Conservation (phyloP, 2,888 invertebrate genomes). For the Cryptosula pallasiana region DNA sequence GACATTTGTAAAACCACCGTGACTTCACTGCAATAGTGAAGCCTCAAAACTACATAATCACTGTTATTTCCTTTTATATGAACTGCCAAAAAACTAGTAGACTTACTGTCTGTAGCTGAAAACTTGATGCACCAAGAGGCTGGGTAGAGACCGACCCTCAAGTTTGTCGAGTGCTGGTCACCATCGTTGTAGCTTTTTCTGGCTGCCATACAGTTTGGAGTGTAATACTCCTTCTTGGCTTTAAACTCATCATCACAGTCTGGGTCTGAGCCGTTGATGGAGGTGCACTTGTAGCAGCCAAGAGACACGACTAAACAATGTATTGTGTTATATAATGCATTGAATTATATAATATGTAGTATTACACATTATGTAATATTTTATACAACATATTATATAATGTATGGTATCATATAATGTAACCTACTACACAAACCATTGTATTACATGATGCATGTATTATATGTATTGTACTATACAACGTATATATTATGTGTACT, state of each 20-base stretch:
- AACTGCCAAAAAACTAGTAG: no score
- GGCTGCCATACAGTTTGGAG: constrained; percentile 19
- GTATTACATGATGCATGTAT: not conserved
- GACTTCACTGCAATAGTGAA: no score
- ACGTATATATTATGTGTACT: no score
- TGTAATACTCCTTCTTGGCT: not conserved
- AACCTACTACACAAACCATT: not conserved
- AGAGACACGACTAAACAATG: constrained; percentile 51
- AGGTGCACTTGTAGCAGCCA: constrained; percentile 96
- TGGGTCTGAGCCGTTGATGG: constrained; percentile 76
- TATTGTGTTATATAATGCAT: not conserved
- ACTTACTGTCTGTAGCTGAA: constrained; percentile 78
- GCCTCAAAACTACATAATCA: no score
- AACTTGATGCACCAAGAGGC: constrained; percentile 96
- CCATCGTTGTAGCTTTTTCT: not conserved
- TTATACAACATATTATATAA: not conserved
- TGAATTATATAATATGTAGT: not conserved
- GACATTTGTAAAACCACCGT: no score
- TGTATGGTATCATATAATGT: not conserved
- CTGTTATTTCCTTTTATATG: no score
- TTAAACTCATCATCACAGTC: constrained; percentile 80
- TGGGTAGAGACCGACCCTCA: constrained; percentile 83
- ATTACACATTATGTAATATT: not conserved
- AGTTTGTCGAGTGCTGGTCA: not conserved
- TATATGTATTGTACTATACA: not conserved